Conservation (phyloP, 2,888 invertebrate species). For the Thyatira batis region DNA sequence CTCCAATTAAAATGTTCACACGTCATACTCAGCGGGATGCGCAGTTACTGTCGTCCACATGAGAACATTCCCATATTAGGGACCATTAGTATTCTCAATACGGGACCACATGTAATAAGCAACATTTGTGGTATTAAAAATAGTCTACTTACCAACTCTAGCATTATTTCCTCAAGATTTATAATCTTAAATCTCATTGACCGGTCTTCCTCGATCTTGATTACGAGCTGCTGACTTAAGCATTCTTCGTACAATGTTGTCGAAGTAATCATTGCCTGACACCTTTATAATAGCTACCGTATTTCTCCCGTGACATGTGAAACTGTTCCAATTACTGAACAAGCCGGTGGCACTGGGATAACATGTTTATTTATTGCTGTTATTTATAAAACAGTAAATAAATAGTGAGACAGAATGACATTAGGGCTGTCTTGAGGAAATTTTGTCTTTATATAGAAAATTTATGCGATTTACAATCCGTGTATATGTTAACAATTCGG, state of each 20-base stretch:
- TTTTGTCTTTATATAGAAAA: neutral
- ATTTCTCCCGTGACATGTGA: constrained; percentile 30
- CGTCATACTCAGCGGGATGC: constrained; percentile 68
- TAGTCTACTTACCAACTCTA: constrained; percentile 7
- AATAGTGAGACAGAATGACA: neutral
- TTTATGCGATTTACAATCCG: too few species aligned
- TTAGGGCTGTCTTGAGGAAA: neutral
- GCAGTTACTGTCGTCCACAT: constrained; percentile 12
- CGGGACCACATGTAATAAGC: constrained; percentile 40
- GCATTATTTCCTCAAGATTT: constrained; percentile 1
- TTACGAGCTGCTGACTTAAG: constrained; percentile 14
- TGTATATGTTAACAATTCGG: too few species aligned
- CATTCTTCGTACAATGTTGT: constrained; percentile 27
- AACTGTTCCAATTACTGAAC: constrained; percentile 40
- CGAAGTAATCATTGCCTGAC: constrained; percentile 30
- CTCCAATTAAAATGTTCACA: constrained; percentile 79
- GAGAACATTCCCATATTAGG: constrained; percentile 4
- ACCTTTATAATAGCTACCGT: constrained; percentile 30
- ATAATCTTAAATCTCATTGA: neutral
- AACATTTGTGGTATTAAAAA: constrained; percentile 31
- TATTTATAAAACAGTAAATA: constrained; percentile 32
- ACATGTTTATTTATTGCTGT: constrained; percentile 33
- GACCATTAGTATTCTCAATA: constrained; percentile 28
- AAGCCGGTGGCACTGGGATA: constrained; percentile 17
- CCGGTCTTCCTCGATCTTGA: constrained; percentile 24